A percentile compares a stretch with the other conserved stretches of the same genome.
These are phyloP conservation scores for Calidris pugnax DNA, from an alignment of 2,113 vertebrate species.

Conservation along the genomic window DNA sequence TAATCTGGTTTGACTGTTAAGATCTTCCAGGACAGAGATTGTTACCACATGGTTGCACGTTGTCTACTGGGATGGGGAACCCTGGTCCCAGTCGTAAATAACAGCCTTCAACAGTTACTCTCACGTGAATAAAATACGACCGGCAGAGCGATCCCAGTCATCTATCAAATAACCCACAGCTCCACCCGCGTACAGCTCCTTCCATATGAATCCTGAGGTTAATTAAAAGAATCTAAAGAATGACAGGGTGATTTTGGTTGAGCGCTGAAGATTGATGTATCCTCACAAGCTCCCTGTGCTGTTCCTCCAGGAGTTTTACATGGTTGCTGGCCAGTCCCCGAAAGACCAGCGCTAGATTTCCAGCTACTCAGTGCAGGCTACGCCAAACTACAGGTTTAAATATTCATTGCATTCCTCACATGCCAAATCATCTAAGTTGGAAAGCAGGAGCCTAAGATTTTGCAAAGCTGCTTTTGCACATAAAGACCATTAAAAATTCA, in stretches of 20 bases:
- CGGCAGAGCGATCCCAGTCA: not conserved
- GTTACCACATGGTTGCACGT: not conserved
- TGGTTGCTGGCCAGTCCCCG: not conserved
- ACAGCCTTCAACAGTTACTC: not conserved
- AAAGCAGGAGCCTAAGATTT: conserved; percentile 23
- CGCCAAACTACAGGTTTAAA: conserved; percentile 50
- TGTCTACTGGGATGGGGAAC: not conserved
- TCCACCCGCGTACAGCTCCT: not conserved
- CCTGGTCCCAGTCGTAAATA: not conserved
- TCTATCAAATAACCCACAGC: conserved; percentile 22
- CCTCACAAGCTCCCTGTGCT: not conserved
- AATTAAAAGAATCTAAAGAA: conserved; percentile 37
- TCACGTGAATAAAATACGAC: conserved; percentile 1
- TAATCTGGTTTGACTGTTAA: not conserved
- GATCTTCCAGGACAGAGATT: conserved; percentile 1
- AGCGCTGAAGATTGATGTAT: not conserved
- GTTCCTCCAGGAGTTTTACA: not conserved
- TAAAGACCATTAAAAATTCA: conserved; percentile 64
- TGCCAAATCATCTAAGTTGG: conserved; percentile 26
- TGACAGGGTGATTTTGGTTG: not conserved
- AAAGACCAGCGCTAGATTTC: not conserved
- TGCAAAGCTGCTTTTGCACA: conserved; percentile 59
- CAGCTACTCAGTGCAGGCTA: not conserved
- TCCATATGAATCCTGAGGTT: conserved; percentile 37
- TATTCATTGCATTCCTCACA: conserved; percentile 38